A percentile compares a stretch with the other conserved stretches of the same genome.
Conservation (phyloP, 2,888 invertebrate genomes). For the Fissipunctia ypsillon region DNA sequence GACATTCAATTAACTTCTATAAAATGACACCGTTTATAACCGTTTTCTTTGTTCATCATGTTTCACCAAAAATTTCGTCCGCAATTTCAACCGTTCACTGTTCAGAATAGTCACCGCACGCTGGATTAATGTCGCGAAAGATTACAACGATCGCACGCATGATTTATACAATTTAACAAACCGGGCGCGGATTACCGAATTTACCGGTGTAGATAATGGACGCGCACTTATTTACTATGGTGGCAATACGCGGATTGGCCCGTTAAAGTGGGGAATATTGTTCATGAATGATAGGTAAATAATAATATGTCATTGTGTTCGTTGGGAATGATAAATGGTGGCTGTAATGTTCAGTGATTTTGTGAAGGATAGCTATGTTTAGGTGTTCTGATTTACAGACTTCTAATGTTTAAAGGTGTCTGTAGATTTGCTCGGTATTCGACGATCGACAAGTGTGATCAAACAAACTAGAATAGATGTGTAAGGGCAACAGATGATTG, state of each 20-base stretch:
- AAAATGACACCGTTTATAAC: neutral
- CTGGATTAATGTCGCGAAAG: slow-evolving; percentile 81
- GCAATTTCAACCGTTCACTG: slow-evolving; percentile 5
- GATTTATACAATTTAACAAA: slow-evolving; percentile 80
- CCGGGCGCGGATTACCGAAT: slow-evolving; percentile 65
- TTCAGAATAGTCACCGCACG: slow-evolving; percentile 66
- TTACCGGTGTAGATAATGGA: slow-evolving; percentile 59
- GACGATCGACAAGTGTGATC: too few relatives aligned
- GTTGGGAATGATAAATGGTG: neutral
- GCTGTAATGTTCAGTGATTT: neutral
- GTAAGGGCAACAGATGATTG: too few relatives aligned
- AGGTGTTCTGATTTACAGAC: neutral
- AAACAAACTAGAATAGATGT: too few relatives aligned
- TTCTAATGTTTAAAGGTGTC: neutral
- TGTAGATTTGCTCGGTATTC: too few relatives aligned
- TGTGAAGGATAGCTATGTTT: neutral
- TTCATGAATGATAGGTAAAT: slow-evolving; percentile 35
- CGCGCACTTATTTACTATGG: slow-evolving; percentile 44
- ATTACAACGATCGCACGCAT: slow-evolving; percentile 77
- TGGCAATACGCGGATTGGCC: slow-evolving; percentile 50
- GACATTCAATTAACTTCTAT: neutral
- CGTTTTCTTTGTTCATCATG: neutral
- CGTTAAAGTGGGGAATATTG: slow-evolving; percentile 38
- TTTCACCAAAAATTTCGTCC: slow-evolving; percentile 1
- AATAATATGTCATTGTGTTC: slow-evolving; percentile 31